Base-by-base conservation (phyloP, 1,140 invertebrate genomes). In the Bombyx mandarina region DNA sequence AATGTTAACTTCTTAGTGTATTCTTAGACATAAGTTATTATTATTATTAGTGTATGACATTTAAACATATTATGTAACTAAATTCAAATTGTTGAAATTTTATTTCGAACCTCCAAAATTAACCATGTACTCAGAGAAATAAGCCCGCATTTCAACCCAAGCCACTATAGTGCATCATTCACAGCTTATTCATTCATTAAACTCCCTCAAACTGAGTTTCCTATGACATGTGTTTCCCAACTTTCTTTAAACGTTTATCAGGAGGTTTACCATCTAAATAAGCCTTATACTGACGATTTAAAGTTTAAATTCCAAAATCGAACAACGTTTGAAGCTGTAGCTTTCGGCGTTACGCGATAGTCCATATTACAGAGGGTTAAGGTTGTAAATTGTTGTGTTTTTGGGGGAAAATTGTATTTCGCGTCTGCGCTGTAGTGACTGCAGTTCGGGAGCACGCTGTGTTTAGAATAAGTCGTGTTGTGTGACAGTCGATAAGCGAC, bases 401-500 rank as follows among this genome's bases (percentile, higher is more conserved):
- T 45, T 12, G 18, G 53, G 44, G 43, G 43, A 45, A 45, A 54
- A 44, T 73, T 80, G 76, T 26, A 9, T 45, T 54, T 55, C 47
- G 59, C 76, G 77, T 77, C 71, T 75, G 77, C 79, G 77, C 65
- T 10, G 43, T 69, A 48, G 54, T 51, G 63, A 71, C 69, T 82
- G 77, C 79, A 82, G 77, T 68, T 78, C 69, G 44, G 44, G 54
- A 43, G 53, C 61, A 69, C 49, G 57, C 61, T 62, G 60, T 57
- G 44, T 62, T 46, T 54, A 55, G 46, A 51, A 43, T 44, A 8
- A 53, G 56, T 52, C 63, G 46, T 45, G 60, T 61, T 58, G 57
- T 64, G 51, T 78, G 72, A 79, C 76, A 82, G 79, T 82, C 79
- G 76, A 82, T 82, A 82, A 71, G 61, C 65, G 52, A 48, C 62